Conservation (phyloP, 2,888 invertebrate species). For the Acrobasis suavella region DNA sequence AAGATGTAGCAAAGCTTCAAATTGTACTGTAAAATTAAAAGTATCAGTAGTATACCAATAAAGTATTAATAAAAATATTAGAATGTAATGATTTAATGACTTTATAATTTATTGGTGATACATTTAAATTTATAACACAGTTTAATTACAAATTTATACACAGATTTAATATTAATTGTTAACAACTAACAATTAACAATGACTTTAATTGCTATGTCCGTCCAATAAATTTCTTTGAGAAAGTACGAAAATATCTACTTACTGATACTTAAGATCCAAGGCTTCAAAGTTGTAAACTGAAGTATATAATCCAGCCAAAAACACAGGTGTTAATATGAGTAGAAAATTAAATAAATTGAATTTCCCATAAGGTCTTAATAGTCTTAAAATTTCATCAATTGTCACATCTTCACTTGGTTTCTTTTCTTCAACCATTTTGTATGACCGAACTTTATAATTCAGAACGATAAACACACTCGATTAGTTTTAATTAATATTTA, state of each 20-base stretch:
- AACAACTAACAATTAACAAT: no score
- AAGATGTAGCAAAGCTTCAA: no score
- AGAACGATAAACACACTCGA: not conserved
- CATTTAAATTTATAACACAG: no score
- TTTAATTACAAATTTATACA: no score
- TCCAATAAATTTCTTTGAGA: not conserved
- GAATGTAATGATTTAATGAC: no score
- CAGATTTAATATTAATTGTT: no score
- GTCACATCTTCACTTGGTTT: conserved; percentile 13
- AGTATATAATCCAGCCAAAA: conserved; percentile 5
- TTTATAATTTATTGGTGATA: no score
- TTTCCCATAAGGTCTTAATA: conserved; percentile 5
- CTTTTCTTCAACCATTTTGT: not conserved
- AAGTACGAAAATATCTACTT: not conserved
- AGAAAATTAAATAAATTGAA: conserved; percentile 12
- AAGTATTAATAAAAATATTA: no score
- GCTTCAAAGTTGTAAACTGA: conserved; percentile 11
- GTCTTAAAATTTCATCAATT: conserved; percentile 1
- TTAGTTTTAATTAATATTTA: conserved; percentile 5
- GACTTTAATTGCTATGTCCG: not conserved
- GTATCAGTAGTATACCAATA: no score
- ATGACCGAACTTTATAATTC: not conserved
- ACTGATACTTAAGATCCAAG: conserved; percentile 13
- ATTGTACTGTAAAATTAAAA: no score
- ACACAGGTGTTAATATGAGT: conserved; percentile 1